Evolutionary conservation across 2,888 invertebrate species (phyloP).

Genomic region (Meta bourneti): DNA sequence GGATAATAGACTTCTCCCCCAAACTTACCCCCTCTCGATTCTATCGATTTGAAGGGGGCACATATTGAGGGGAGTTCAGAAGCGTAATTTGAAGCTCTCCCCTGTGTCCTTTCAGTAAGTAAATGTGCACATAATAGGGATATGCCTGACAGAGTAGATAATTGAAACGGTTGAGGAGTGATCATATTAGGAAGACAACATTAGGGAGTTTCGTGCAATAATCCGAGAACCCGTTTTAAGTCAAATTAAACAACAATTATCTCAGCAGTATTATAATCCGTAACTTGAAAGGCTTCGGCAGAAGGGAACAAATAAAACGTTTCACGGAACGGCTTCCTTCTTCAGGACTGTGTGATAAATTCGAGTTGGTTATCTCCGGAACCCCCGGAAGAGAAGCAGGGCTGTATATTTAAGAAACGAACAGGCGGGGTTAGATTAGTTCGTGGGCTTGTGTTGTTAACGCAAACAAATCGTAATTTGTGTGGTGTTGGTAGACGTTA

Average conservation of each 20-base stretch:
- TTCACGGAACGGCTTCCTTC: too few relatives aligned
- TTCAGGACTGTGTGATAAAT: too few relatives aligned
- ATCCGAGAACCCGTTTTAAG: conserved; percentile 42
- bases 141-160: conserved; percentile 42
- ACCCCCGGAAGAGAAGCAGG: too few relatives aligned
- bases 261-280: conserved; percentile 26
- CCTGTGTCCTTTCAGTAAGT: conserved; percentile 41
- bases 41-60: conserved; percentile 50
- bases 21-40: conserved; percentile 43
- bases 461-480: too few relatives aligned
- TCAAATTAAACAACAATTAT: conserved; percentile 50
- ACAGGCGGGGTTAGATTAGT: too few relatives aligned
- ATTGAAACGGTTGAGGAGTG: conserved; percentile 58
- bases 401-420: too few relatives aligned
- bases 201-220: conserved; percentile 20
- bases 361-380: too few relatives aligned
- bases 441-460: too few relatives aligned
- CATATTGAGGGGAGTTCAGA: conserved; percentile 7
- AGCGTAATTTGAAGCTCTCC: conserved; percentile 49
- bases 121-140: conserved; percentile 64
- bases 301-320: too few relatives aligned
- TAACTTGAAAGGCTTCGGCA: conserved; percentile 6
- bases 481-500: too few relatives aligned
- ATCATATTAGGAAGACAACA: conserved; percentile 44
- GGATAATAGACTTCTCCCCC: conserved; percentile 42